Percentiles rank a stretch among this genome's conserved stretches.
These are phyloP conservation scores for Syngnathoides biaculeatus DNA, from an alignment of 2,113 vertebrate species.

Conservation along the genomic window DNA sequence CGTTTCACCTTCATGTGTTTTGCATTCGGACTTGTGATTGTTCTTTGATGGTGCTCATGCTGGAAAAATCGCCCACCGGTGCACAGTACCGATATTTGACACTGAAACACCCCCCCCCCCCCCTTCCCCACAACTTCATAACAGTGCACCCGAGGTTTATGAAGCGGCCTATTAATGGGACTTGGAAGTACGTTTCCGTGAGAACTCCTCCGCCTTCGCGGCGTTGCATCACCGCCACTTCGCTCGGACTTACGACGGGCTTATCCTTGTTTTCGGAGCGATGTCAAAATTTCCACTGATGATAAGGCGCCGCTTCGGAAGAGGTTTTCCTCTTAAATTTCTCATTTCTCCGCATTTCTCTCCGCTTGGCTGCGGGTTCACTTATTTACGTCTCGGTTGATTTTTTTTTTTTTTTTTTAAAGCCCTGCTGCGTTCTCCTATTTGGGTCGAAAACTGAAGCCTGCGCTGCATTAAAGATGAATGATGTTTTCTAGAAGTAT, in stretches of 20 bases:
- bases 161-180: conserved; percentile 1
- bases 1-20: neutral
- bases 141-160: neutral
- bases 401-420: too few relatives aligned
- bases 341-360: neutral
- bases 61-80: too few relatives aligned
- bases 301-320: conserved; percentile 2
- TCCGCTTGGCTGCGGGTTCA: neutral
- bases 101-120: too few relatives aligned
- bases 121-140: neutral
- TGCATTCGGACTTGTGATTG: too few relatives aligned
- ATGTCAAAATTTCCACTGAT: conserved; percentile 13
- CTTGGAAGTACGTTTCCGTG: conserved; percentile 3
- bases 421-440: neutral
- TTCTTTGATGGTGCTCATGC: too few relatives aligned
- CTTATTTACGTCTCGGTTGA: neutral
- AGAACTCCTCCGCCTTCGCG: conserved; percentile 1
- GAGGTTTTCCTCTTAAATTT: conserved; percentile 16
- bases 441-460: conserved; percentile 38
- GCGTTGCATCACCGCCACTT: neutral
- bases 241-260: neutral
- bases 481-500: conserved; percentile 43
- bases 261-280: conserved; percentile 6
- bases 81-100: neutral
- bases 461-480: conserved; percentile 34